Base-by-base conservation (phyloP, 2,797 vertebrate species). In the Vireo griseus region DNA sequence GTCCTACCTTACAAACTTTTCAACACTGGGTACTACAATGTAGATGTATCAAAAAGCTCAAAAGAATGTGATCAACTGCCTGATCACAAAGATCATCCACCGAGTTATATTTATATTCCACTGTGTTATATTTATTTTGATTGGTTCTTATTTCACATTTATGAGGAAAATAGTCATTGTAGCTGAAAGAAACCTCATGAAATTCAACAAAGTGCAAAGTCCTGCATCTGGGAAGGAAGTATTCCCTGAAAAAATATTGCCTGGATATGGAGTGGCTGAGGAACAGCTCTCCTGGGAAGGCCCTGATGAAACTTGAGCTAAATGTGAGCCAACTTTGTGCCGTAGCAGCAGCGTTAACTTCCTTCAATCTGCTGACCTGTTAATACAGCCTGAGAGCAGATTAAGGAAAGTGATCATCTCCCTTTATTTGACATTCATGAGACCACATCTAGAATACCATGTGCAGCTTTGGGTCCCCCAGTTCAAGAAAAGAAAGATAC, bases 341-440 rank as follows among this genome's bases (percentile, higher is more conserved):
- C 3, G 0, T 7, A 42, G 52, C 18, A 86, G 58, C 51, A 58
- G 29, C 0, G 1, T 54, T 20, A 35, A 13, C 13, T 48, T 48
- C 51, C 57, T 40, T 59, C 57, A 59, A 18, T 44, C 45, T 85
- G 25, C 63, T 71, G 28, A 61, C 58, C 52, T 76, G 65, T 29
- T 37, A 72, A n/a, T 12, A 29, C 21, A 89, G 58, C 5, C 1
- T 45, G 29, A 61, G 16, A 69, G 47, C 35, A 81, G 48, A 71
- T n/a, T 47, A 45, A 35, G 21, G 16, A 26, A 76, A 51, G 22
- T 13, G 22, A 62, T 55, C 65, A 57, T 62, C 47, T 57, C 37
- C 37, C 59, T 76, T 62, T 45, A 51, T 61, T 3, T 66, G 59
- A 61, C 22, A 45, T 50, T 61, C 22, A 57, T n/a, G 52, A 81